Evolutionary conservation across 2,113 vertebrate species (phyloP).

Genomic region (Podarcis muralis): DNA sequence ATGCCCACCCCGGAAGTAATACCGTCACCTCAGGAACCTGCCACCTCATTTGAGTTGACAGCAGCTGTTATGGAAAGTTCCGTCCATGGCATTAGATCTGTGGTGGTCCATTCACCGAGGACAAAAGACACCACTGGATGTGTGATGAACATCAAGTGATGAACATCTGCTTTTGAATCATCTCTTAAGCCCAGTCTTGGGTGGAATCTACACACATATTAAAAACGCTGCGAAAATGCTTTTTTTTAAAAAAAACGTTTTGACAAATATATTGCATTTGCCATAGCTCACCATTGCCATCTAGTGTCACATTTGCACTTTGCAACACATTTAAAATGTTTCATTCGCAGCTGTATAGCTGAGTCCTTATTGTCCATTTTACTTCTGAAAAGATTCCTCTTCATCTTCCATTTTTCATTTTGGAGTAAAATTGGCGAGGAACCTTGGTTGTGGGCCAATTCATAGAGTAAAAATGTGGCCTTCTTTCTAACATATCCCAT

Average conservation of each 20-base stretch:
- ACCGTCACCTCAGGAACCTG: no score
- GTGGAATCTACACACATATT: no score
- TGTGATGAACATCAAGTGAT: not conserved
- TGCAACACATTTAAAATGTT: no score
- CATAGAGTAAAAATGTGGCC: not conserved
- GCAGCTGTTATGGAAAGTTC: not conserved
- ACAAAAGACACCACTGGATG: not conserved
- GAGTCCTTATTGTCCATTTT: not conserved
- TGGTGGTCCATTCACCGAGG: not conserved
- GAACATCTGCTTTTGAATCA: not conserved
- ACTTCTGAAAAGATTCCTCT: not conserved
- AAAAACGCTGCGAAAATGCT: no score
- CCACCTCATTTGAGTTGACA: not conserved
- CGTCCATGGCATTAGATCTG: not conserved
- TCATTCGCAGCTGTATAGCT: no score
- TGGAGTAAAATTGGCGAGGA: not conserved
- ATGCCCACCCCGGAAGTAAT: not conserved
- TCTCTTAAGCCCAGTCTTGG: not conserved
- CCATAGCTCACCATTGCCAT: no score
- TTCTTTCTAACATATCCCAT: not conserved
- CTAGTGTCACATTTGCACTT: no score
- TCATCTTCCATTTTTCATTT: not conserved
- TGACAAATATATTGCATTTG: no score
- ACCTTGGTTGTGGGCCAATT: not conserved
- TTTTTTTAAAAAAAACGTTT: no score